These are phyloP conservation scores for Calliopsis andreniformis DNA, from an alignment of 1,140 invertebrate species.

Conservation along the genomic window DNA sequence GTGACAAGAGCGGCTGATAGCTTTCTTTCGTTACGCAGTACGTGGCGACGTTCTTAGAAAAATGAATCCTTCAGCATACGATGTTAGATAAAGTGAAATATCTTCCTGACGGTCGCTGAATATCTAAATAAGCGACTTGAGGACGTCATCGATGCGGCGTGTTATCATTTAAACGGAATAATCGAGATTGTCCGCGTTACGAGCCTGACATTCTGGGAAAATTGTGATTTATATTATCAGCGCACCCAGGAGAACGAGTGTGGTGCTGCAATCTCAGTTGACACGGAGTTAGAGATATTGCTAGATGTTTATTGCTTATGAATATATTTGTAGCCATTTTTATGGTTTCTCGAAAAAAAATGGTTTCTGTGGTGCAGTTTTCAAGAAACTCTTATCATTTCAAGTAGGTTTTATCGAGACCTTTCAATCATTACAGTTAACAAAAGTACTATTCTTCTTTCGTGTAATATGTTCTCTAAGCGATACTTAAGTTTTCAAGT, in stretches of 20 bases:
- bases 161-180: slow-evolving; percentile 39
- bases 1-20: slow-evolving; percentile 29
- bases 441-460: too few species aligned
- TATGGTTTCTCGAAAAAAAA: background rate
- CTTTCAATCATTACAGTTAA: too few species aligned
- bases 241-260: slow-evolving; percentile 8
- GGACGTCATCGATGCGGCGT: background rate
- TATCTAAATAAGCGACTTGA: slow-evolving; percentile 32
- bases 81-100: slow-evolving; percentile 31
- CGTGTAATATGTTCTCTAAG: too few species aligned
- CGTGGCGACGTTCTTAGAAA: slow-evolving; percentile 27
- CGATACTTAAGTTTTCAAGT: too few species aligned
- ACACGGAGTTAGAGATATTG: background rate
- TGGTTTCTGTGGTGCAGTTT: too few species aligned
- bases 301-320: slow-evolving; percentile 11
- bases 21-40: slow-evolving; percentile 50
- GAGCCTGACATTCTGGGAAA: background rate
- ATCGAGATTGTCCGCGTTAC: slow-evolving; percentile 24
- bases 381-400: background rate
- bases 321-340: background rate
- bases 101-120: slow-evolving; percentile 25
- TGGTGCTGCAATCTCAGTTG: background rate
- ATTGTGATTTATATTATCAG: slow-evolving; percentile 30
- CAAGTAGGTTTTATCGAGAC: background rate
- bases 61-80: slow-evolving; percentile 15